These are phyloP conservation scores for Blastobasis adustella DNA, from an alignment of 2,888 invertebrate genomes.

Conservation along the genomic window DNA sequence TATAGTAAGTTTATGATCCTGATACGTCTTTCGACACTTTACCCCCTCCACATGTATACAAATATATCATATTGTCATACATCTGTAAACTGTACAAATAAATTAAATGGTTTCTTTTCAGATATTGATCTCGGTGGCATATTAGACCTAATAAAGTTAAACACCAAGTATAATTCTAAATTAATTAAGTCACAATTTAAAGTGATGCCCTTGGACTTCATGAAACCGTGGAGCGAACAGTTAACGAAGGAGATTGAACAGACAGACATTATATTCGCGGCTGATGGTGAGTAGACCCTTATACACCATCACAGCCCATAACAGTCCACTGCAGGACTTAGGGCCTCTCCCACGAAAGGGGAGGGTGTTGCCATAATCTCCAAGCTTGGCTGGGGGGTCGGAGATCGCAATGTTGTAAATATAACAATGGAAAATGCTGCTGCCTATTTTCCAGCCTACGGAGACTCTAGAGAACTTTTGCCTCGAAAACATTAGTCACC, in stretches of 20 bases:
- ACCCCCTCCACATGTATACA: background rate
- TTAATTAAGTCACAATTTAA: slow-evolving; percentile 75
- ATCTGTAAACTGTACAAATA: background rate
- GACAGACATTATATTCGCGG: slow-evolving; percentile 83
- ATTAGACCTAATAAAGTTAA: slow-evolving; percentile 80
- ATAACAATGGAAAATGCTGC: too few species aligned
- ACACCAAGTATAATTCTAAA: slow-evolving; percentile 78
- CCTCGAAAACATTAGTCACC: too few species aligned
- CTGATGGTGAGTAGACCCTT: slow-evolving; percentile 79
- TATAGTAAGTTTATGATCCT: too few species aligned
- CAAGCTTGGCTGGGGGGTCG: too few species aligned
- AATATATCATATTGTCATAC: background rate
- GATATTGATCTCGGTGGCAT: slow-evolving; percentile 87
- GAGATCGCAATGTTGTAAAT: too few species aligned
- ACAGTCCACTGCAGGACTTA: too few species aligned
- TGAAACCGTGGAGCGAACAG: slow-evolving; percentile 70
- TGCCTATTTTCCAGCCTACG: too few species aligned
- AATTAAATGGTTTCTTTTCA: slow-evolving; percentile 31
- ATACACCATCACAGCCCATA: too few species aligned
- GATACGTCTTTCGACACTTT: background rate
- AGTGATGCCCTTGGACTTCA: slow-evolving; percentile 82
- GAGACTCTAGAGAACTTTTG: too few species aligned
- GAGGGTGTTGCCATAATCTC: too few species aligned
- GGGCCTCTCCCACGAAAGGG: too few species aligned
- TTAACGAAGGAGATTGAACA: slow-evolving; percentile 72